A percentile compares a stretch with the other conserved stretches of the same genome.
These are phyloP conservation scores for Myripristis jacobus DNA, from an alignment of 2,797 vertebrate species.

Conservation along the genomic window DNA sequence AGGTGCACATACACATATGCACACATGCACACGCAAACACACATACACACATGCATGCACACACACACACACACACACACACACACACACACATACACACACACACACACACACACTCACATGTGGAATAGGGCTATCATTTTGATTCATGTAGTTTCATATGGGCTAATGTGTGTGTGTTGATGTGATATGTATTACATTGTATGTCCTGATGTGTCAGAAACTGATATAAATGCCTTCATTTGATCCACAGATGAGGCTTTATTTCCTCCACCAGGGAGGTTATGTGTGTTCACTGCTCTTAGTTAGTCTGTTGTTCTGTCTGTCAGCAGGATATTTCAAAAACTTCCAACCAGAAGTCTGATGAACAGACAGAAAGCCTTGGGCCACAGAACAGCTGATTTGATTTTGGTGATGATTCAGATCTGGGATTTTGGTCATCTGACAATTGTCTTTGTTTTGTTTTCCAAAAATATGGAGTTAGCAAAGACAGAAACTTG, in stretches of 20 bases:
- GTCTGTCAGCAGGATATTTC: conserved; percentile 34
- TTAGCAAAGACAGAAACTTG: too few relatives aligned
- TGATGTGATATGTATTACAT: conserved; percentile 43
- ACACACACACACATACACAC: conserved; percentile 19
- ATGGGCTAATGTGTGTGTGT: conserved; percentile 39
- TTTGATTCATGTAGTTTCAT: conserved; percentile 58
- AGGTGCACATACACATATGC: too few relatives aligned
- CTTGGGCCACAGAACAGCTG: conserved; percentile 50
- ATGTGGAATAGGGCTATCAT: conserved; percentile 28
- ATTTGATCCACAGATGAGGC: conserved; percentile 32
- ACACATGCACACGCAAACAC: not conserved
- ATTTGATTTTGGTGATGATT: conserved; percentile 55
- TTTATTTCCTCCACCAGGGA: conserved; percentile 16
- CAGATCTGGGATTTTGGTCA: conserved; percentile 5
- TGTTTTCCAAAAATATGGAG: too few relatives aligned
- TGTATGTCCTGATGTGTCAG: conserved; percentile 36
- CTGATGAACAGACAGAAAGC: conserved; percentile 24
- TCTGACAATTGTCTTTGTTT: not conserved
- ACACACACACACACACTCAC: not conserved
- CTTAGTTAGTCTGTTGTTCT: not conserved
- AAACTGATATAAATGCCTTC: conserved; percentile 45
- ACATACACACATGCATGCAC: not conserved
- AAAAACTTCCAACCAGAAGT: conserved; percentile 37
- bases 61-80: conserved; percentile 12
- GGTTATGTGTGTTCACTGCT: conserved; percentile 25